Conservation (phyloP, 2,797 vertebrate genomes). For the Euphonia xanthogaster region DNA sequence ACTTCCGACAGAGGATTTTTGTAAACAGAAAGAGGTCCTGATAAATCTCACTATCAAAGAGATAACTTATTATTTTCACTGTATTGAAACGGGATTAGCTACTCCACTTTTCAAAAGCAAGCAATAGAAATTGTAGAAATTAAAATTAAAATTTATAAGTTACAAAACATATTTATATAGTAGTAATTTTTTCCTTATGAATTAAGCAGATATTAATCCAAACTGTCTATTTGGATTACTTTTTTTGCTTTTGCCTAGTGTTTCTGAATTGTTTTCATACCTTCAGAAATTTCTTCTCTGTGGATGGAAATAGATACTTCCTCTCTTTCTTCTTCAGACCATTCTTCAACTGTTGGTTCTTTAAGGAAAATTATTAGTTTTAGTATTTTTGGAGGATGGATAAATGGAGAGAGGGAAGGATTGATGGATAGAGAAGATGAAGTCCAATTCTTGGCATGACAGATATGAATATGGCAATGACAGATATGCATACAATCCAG, state of each 20-base stretch:
- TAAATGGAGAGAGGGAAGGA: not conserved
- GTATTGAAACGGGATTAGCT: not conserved
- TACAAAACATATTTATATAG: not conserved
- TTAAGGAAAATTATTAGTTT: conserved; percentile 68
- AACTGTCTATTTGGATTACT: not conserved
- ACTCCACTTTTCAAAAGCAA: not conserved
- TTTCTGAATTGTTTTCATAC: not conserved
- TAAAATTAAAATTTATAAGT: not conserved
- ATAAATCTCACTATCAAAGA: not conserved
- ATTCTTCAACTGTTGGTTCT: conserved; percentile 69
- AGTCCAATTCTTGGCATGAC: not conserved
- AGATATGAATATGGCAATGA: not conserved
- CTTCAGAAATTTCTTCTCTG: conserved; percentile 66
- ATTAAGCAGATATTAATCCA: not conserved
- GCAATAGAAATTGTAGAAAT: not conserved
- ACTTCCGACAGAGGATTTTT: not conserved
- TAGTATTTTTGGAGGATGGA: not conserved
- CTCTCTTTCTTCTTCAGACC: conserved; percentile 72
- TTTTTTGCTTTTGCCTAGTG: not conserved
- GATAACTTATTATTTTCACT: not conserved
- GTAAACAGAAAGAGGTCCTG: not conserved
- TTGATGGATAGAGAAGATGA: not conserved
- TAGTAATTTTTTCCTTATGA: not conserved
- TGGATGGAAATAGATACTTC: conserved; percentile 50
- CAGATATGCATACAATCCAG: not conserved